Evolutionary conservation across 2,888 invertebrate genomes (phyloP).

Genomic region (Ceriagrion tenellum): DNA sequence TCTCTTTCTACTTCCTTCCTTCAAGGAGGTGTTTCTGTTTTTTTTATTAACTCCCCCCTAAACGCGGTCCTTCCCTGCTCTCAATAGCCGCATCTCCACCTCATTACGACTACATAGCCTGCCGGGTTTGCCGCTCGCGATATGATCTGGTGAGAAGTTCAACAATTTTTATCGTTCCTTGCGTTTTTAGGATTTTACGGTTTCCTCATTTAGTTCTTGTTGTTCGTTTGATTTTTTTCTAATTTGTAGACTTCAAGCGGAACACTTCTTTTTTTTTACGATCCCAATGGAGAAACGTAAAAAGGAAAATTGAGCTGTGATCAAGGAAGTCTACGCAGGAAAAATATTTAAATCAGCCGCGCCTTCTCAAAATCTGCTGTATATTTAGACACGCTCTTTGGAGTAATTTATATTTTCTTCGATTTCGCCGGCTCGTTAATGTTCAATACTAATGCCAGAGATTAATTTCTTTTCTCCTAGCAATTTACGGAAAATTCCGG

Average conservation of each 20-base stretch:
- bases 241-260: neutral
- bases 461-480: neutral
- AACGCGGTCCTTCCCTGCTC: neutral
- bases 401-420: neutral
- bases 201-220: neutral
- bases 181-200: no score
- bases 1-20: neutral
- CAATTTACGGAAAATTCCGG: neutral
- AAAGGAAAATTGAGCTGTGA: neutral
- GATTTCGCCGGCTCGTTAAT: neutral
- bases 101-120: neutral
- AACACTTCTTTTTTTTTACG: neutral
- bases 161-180: neutral
- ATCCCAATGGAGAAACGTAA: neutral
- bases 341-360: neutral
- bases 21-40: neutral
- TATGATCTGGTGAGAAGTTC: neutral
- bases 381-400: constrained; percentile 5
- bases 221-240: neutral
- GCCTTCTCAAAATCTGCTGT: neutral
- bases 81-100: neutral
- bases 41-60: neutral
- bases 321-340: neutral
- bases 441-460: neutral
- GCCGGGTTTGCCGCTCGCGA: neutral